Base-by-base conservation (phyloP, 2,113 vertebrate genomes). In the Alectura lathami region DNA sequence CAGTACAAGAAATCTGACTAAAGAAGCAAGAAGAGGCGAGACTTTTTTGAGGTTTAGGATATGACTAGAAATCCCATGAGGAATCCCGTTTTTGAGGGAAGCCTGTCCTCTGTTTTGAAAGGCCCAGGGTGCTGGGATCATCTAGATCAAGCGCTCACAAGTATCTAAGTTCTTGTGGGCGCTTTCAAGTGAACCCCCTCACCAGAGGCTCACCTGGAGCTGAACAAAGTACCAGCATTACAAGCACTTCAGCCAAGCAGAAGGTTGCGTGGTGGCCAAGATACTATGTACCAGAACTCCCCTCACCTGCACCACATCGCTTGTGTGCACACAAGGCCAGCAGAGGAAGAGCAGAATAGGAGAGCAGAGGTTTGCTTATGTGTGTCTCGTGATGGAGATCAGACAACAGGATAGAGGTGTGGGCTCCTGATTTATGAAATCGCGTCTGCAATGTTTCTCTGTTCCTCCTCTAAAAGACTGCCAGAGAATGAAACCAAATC, bases 301-400 rank as follows among this genome's bases (percentile, higher is more conserved):
- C 48, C 32, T 80, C 27, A 60, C 13, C 29, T n/a, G 23, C n/a
- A 40, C 16, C 53, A 64, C 48, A 50, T 11, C 9, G 7, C 6
- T 1, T 53, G 16, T 24, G 51, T 9, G 4, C 43, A 91, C 15
- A n/a, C 0, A 0, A 79, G 36, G 30, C 47, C 70, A 32, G 29
- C 42, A 77, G 29, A 42, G 36, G 27, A 79, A 30, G 17, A 79
- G 34, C 8, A 56, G 48, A 36, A 3, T 5, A 68, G 32, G 24
- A 69, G 15, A 73, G 54, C 6, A 53, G 43, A 76, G 22, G 29
- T 81, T 86, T 83, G 34, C 26, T 16, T 53, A 7, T 38, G 15
- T 9, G 7, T 4, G 1, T 53, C 50, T 69, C 21, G 8, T 47
- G 32, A 60, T 36, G 40, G 30, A 93, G 68, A 57, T 77, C 34